Percentiles rank a stretch among this genome's conserved stretches.
phyloP scores from a whole-genome alignment of 2,113 vertebrate species.

The Heterotis niloticus region DNA sequence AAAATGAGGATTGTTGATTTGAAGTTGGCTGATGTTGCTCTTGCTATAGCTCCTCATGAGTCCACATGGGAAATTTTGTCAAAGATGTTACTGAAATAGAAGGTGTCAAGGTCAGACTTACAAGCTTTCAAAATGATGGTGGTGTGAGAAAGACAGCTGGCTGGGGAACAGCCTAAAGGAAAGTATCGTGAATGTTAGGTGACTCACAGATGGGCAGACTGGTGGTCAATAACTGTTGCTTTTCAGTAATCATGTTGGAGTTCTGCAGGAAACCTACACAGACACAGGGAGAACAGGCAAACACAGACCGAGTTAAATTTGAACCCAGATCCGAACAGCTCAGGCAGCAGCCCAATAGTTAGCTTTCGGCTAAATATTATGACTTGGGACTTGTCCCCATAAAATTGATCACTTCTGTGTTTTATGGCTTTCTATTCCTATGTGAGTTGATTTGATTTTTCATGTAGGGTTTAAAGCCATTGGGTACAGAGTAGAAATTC shows the following conservation, averaged over 20 bases:
- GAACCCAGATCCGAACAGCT: neutral
- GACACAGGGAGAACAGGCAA: neutral
- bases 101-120: neutral
- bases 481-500: slow-evolving; percentile 84
- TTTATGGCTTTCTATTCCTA: slow-evolving; percentile 99
- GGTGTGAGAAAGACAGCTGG: too few relatives aligned
- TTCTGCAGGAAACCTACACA: neutral
- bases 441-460: slow-evolving; percentile 91
- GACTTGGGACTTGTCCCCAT: neutral
- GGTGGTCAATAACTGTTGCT: neutral
- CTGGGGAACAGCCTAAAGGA: neutral
- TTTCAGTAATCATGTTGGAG: neutral
- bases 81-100: neutral
- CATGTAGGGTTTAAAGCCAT: slow-evolving; percentile 99
- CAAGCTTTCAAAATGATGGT: too few relatives aligned
- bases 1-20: too few relatives aligned
- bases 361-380: neutral
- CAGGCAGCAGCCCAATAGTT: neutral
- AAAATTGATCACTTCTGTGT: slow-evolving; percentile 79
- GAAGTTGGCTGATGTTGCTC: too few relatives aligned
- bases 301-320: neutral
- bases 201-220: neutral
- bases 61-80: too few relatives aligned
- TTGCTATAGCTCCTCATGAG: too few relatives aligned
- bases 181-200: neutral